Conservation (phyloP, 1,140 invertebrate genomes). For the Saccostrea glomerata region DNA sequence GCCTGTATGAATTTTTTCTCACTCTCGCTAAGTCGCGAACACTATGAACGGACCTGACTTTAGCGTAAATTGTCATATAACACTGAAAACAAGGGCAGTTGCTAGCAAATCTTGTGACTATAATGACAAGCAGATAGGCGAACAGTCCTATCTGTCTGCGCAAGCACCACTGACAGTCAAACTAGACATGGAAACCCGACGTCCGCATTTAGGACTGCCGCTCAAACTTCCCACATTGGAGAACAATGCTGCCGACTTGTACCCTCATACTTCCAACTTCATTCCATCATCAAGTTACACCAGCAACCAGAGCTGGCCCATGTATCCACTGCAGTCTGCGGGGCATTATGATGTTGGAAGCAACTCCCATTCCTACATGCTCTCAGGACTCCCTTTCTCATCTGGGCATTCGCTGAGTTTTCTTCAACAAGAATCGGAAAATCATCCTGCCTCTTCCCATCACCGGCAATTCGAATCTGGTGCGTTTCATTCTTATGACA, state of each 20-base stretch:
- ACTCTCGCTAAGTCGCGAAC: neutral
- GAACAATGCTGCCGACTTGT: slow-evolving; percentile 26
- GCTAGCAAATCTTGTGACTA: slow-evolving; percentile 13
- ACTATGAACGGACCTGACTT: slow-evolving; percentile 27
- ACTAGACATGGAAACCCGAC: slow-evolving; percentile 18
- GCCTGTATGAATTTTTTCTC: neutral
- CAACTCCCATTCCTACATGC: slow-evolving; percentile 19
- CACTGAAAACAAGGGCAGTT: slow-evolving; percentile 13
- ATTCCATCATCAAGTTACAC: neutral
- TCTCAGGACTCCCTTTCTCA: slow-evolving; percentile 11
- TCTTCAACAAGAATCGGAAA: slow-evolving; percentile 3
- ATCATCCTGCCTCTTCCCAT: neutral
- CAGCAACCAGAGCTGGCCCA: slow-evolving; percentile 13
- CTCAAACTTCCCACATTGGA: slow-evolving; percentile 19
- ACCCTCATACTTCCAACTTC: neutral
- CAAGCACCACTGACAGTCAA: slow-evolving; percentile 30
- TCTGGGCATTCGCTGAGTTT: slow-evolving; percentile 11
- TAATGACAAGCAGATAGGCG: slow-evolving; percentile 10
- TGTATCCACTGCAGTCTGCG: neutral
- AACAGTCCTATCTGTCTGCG: slow-evolving; percentile 15
- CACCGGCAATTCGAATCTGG: slow-evolving; percentile 5
- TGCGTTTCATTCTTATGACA: slow-evolving; percentile 13
- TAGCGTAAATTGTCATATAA: slow-evolving; percentile 32
- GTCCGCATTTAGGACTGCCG: slow-evolving; percentile 29
- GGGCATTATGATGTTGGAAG: slow-evolving; percentile 13